These are phyloP conservation scores for Cyanistes caeruleus DNA, from an alignment of 2,113 vertebrate genomes.

Conservation along the genomic window DNA sequence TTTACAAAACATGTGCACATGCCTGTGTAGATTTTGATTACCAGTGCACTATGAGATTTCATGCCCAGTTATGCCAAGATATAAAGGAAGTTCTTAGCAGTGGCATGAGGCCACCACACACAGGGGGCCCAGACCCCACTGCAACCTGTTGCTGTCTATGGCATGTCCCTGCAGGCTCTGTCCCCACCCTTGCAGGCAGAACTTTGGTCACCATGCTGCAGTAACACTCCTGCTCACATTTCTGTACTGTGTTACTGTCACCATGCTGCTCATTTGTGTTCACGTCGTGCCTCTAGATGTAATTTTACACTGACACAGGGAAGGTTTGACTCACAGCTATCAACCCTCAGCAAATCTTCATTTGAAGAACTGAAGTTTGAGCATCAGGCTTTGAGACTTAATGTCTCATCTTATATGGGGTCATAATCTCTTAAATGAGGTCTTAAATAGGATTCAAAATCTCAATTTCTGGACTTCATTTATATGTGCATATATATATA, in stretches of 20 bases:
- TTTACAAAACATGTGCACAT: background rate
- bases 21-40: background rate
- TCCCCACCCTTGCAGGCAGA: rapidly evolving
- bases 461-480: background rate
- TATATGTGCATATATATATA: background rate
- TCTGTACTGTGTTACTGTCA: background rate
- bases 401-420: background rate
- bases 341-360: background rate
- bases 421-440: background rate
- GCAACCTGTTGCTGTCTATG: background rate
- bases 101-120: background rate
- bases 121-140: background rate
- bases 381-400: background rate
- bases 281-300: rapidly evolving
- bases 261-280: background rate
- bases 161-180: background rate
- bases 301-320: background rate
- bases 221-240: background rate
- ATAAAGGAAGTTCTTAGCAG: background rate
- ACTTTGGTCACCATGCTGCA: background rate
- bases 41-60: background rate
- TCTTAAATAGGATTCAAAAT: background rate
- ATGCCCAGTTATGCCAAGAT: background rate
- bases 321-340: background rate
- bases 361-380: background rate